Base-by-base conservation (phyloP, 2,888 invertebrate genomes). In the Biston stratarius region DNA sequence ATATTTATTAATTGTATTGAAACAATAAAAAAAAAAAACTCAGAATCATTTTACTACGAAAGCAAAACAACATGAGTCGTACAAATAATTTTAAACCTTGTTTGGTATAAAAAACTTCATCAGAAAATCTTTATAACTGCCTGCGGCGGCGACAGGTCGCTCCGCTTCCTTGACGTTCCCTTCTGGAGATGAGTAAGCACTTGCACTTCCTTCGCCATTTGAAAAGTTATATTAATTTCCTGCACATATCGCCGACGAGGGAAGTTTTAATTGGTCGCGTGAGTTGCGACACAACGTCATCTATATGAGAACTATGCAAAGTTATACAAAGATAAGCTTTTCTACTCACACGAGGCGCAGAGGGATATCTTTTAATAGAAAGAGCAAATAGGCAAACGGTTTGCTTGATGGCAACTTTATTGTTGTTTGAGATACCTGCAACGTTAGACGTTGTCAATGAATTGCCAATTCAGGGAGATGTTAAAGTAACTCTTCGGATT, bases 141-240 rank as follows among this genome's bases (percentile, higher is more conserved):
- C 40, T 15, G 0, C 10, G n/a, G 0, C 10, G n/a, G 42, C 61
- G 47, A 45, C 33, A 14, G 24, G n/a, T 53, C 47, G 24, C n/a
- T 14, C 5, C 9, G 1, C n/a, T 8, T 14, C 45, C 36, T n/a
- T 8, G 33, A 38, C 38, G 40, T 14, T n/a, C 24, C 10, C 48
- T 61, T 55, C 55, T 44, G 12, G 66, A 66, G 62, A 74, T 71
- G 69, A 74, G 62, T 63, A 64, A 69, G 64, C 69, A 68, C 67
- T 67, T 68, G 63, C 57, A 64, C 58, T 52, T 59, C 44, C 52
- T 58, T 24, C 1, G 7, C 53, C 56, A 66, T 70, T 67, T 67
- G 64, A 72, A 73, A 75, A 73, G 66, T 75, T 75, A 34, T 72
- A 72, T 75, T 67, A 70, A 75, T 71, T 71, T 70, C 64, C 69